These are phyloP conservation scores for Ladona fulva DNA, from an alignment of 1,140 invertebrate species.

Conservation along the genomic window DNA sequence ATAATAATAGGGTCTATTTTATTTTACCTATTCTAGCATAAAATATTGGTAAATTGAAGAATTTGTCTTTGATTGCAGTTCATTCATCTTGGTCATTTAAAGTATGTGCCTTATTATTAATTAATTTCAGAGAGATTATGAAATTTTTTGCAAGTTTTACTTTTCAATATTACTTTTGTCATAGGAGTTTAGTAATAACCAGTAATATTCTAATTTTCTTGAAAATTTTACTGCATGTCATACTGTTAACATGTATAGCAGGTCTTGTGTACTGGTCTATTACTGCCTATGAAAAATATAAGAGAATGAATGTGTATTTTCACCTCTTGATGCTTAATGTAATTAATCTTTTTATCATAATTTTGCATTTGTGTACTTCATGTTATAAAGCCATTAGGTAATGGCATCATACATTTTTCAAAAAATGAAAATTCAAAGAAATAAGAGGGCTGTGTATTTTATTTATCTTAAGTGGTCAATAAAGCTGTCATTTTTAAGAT, in stretches of 20 bases:
- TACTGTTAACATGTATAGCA: too few species aligned
- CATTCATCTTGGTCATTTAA: neutral
- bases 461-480: constrained; percentile 10
- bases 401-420: neutral
- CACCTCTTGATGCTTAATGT: neutral
- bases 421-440: constrained; percentile 11
- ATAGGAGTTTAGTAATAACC: too few species aligned
- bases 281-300: neutral
- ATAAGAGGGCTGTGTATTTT: constrained; percentile 1
- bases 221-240: too few species aligned
- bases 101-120: neutral
- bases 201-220: too few species aligned
- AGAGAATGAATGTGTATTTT: neutral
- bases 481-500: neutral
- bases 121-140: neutral
- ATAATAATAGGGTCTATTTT: too few species aligned
- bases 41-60: too few species aligned
- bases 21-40: too few species aligned
- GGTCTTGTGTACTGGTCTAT: neutral
- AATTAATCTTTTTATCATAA: neutral
- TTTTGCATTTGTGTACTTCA: constrained; percentile 10
- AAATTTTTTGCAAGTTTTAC: neutral
- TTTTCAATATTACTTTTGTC: too few species aligned
- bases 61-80: too few species aligned
- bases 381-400: neutral